Base-by-base conservation (phyloP, 1,140 invertebrate species). In the Drosophila arizonae region DNA sequence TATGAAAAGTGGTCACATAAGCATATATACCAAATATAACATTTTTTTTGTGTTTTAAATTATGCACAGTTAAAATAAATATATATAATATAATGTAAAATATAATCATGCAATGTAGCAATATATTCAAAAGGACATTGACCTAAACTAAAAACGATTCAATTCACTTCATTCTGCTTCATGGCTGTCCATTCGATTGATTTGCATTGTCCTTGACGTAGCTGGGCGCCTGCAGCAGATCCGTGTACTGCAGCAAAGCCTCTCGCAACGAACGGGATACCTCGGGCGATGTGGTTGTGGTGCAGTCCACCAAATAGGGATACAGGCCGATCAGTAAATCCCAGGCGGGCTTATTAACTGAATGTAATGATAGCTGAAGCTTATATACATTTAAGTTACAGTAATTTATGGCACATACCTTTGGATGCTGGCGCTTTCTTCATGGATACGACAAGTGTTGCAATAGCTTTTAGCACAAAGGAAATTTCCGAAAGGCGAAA, bases 401-500 rank as follows among this genome's bases (percentile, higher is more conserved):
- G 30, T 6, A 13, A 2, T 26, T 13, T 21, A 11, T 28, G 33
- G 9, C 1, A 28, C 26, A 62, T 28, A 97, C 96, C 95, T 94
- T 97, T 97, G 39, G 94, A 95, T 55, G 95, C 94, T 28, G 97
- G 96, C 52, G 97, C 97, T 90, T 97, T 97, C 92, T 99, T 98
- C 92, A 99, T 94, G 6, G 97, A 98, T 24, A 96, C 94, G 3
- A 98, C 95, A 17, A 99, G 93, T 0, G 98, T 98, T 9, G 97
- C 96, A 55, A 99, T 95, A 48, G 98, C 98, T 93, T 99, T 98
- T 30, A 99, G 91, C n/a, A 99, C 98, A 92, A 98, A 99, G 43
- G 97, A 97, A 91, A 99, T 98, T 93, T 99, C 98, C 4, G 97
- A 98, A 58, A 99, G 93, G 64, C 98, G 94, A 85, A 98, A 97